Conservation (phyloP, 2,888 invertebrate species). For the Xestia c-nigrum region DNA sequence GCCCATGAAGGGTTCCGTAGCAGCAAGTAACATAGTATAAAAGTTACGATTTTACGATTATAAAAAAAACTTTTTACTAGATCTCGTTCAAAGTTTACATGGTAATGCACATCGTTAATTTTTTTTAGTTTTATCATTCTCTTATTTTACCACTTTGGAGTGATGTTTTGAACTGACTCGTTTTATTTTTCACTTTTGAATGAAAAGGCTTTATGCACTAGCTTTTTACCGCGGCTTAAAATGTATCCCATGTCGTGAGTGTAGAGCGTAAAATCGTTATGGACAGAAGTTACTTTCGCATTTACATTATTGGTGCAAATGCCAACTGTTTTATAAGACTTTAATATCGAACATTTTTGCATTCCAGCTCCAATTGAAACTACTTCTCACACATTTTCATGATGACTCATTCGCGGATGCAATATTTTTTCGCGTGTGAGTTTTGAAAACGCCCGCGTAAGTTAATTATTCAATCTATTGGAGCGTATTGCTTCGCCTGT, state of each 20-base stretch:
- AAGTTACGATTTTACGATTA: too few species aligned
- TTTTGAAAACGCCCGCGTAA: constrained; percentile 67
- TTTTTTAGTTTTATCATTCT: too few species aligned
- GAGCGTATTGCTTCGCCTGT: constrained; percentile 59
- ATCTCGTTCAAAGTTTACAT: too few species aligned
- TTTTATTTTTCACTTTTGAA: neutral
- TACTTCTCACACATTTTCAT: constrained; percentile 25
- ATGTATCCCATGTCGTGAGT: neutral
- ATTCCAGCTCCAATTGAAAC: constrained; percentile 5
- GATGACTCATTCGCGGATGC: constrained; percentile 40
- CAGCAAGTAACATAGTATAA: too few species aligned
- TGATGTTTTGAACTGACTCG: too few species aligned
- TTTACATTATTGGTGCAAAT: neutral
- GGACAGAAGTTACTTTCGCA: neutral
- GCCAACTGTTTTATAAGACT: neutral
- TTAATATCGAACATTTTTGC: neutral
- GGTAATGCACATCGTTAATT: too few species aligned
- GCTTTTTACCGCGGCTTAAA: neutral
- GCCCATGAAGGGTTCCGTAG: too few species aligned
- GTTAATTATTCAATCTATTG: constrained; percentile 76
- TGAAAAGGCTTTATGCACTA: neutral
- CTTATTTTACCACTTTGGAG: too few species aligned
- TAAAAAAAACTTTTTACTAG: too few species aligned
- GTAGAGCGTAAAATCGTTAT: neutral
- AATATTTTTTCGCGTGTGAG: constrained; percentile 59